A percentile compares a stretch with the other conserved stretches of the same genome.
These are phyloP conservation scores for Lethocerus indicus DNA, from an alignment of 1,140 invertebrate genomes.

Conservation along the genomic window DNA sequence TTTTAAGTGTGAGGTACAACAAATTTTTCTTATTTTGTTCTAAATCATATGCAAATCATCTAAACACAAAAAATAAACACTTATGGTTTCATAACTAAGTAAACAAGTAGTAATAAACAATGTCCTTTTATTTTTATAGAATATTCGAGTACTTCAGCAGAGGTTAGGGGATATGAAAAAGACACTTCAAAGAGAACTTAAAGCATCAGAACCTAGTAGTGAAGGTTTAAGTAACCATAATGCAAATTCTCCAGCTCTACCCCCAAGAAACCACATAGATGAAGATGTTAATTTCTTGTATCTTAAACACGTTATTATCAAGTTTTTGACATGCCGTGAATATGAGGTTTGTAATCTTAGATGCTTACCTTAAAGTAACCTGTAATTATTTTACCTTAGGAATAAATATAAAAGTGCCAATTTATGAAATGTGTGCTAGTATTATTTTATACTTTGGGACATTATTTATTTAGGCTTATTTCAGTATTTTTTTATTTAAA, in stretches of 20 bases:
- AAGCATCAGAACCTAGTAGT: slow-evolving; percentile 7
- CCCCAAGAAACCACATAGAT: slow-evolving; percentile 24
- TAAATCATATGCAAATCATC: no score
- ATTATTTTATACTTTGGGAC: neutral
- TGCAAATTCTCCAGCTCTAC: neutral
- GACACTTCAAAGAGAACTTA: slow-evolving; percentile 71
- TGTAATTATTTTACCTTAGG: neutral
- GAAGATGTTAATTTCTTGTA: slow-evolving; percentile 73
- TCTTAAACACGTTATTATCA: slow-evolving; percentile 81
- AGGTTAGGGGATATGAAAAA: slow-evolving; percentile 77
- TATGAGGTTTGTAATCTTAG: slow-evolving; percentile 37
- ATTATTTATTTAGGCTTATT: neutral
- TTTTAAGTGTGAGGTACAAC: no score
- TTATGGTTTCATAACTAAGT: no score
- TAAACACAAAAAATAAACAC: no score
- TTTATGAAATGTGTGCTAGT: neutral
- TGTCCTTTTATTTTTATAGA: slow-evolving; percentile 36
- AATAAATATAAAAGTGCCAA: neutral
- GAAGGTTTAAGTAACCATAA: slow-evolving; percentile 6
- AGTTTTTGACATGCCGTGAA: slow-evolving; percentile 75
- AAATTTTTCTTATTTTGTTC: no score
- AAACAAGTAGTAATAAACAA: no score
- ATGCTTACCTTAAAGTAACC: neutral
- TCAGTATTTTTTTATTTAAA: neutral
- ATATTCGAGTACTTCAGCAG: slow-evolving; percentile 74